A percentile compares a stretch with the other conserved stretches of the same genome.
These are phyloP conservation scores for Ladona fulva DNA, from an alignment of 1,140 invertebrate genomes.

Conservation along the genomic window DNA sequence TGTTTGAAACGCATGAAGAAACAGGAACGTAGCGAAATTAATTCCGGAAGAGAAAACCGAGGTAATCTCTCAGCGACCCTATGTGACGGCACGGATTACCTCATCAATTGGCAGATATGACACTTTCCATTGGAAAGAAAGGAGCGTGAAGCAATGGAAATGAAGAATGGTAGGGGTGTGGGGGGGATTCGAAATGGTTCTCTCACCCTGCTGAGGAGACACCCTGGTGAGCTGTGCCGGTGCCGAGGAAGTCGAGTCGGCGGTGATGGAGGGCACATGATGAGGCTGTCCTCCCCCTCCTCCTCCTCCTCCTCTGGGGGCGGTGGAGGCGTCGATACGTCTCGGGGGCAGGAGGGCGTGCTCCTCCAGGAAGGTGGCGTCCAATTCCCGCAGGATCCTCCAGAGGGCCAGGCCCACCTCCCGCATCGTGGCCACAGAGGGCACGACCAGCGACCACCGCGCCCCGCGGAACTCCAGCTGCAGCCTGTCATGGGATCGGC, in stretches of 20 bases:
- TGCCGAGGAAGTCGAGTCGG: neutral
- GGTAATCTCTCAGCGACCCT: too few relatives aligned
- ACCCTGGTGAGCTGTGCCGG: neutral
- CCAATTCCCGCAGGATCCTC: slow-evolving; percentile 41
- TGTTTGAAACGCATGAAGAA: too few relatives aligned
- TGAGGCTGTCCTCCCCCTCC: neutral
- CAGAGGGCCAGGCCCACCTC: slow-evolving; percentile 42
- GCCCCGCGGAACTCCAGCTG: slow-evolving; percentile 55
- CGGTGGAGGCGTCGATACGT: slow-evolving; percentile 22
- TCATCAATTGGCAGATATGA: too few relatives aligned
- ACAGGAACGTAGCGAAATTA: too few relatives aligned
- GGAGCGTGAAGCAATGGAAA: neutral
- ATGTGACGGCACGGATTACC: too few relatives aligned
- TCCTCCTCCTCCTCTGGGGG: slow-evolving; percentile 1
- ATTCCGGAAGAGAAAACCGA: too few relatives aligned
- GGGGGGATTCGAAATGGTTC: too few relatives aligned
- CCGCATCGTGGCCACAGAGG: slow-evolving; percentile 37
- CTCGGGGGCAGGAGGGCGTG: slow-evolving; percentile 32
- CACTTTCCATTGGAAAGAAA: too few relatives aligned
- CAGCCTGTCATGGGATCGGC: slow-evolving; percentile 52
- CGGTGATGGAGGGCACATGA: neutral
- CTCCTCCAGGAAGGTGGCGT: slow-evolving; percentile 41
- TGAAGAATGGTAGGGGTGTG: neutral
- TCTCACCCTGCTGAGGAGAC: neutral
- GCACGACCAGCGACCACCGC: slow-evolving; percentile 45